Evolutionary conservation across 2,113 vertebrate genomes (phyloP).

Genomic region (Athene cunicularia): DNA sequence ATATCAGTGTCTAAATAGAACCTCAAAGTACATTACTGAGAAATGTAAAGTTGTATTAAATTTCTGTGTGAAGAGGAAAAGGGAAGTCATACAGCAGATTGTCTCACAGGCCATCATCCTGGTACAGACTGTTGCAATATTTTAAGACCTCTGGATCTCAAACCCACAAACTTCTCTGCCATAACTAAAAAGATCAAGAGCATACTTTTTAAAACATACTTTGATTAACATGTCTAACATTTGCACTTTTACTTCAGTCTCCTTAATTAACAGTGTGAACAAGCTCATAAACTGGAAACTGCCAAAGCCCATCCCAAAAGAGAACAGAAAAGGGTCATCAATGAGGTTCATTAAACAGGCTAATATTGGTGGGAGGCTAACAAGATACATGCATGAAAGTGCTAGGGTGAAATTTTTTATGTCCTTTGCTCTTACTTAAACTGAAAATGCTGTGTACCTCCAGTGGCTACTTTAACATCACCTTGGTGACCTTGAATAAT

Average conservation of each 20-base stretch:
- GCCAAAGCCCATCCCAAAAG: not conserved
- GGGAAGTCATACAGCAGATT: not conserved
- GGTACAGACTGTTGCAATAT: not conserved
- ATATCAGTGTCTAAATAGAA: not conserved
- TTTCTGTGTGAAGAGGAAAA: not conserved
- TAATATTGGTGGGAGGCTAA: not conserved
- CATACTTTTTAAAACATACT: not conserved
- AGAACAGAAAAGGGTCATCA: not conserved
- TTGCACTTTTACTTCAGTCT: not conserved
- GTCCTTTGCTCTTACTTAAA: not conserved
- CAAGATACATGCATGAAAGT: not conserved
- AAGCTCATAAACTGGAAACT: not conserved
- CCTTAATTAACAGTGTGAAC: not conserved
- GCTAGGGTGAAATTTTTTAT: not conserved
- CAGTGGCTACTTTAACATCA: not conserved
- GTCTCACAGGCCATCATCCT: not conserved
- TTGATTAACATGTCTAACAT: not conserved
- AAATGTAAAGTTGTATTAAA: not conserved
- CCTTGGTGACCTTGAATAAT: not conserved
- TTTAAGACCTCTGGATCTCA: not conserved
- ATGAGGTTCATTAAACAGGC: not conserved
- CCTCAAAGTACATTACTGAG: not conserved
- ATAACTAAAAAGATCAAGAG: not conserved
- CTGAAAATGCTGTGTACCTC: not conserved
- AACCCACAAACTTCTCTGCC: not conserved